These are phyloP conservation scores for Paratrypauchen microcephalus DNA, from an alignment of 2,797 vertebrate genomes.

Conservation along the genomic window DNA sequence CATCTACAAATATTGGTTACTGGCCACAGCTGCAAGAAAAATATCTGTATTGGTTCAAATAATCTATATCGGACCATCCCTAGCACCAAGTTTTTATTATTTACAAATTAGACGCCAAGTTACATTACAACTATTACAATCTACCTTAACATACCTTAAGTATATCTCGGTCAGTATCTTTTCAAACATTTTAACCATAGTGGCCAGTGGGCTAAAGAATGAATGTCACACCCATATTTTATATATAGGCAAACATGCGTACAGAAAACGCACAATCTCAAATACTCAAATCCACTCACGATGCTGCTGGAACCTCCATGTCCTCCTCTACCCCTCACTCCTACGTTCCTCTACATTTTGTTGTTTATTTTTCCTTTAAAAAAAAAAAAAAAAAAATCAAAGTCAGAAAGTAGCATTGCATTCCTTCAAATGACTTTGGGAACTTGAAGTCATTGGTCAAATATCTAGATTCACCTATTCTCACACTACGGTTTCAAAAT, in stretches of 20 bases:
- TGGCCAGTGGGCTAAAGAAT: neutral
- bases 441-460: slow-evolving; percentile 51
- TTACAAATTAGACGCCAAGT: neutral
- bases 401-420: slow-evolving; percentile 65
- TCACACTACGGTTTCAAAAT: slow-evolving; percentile 38
- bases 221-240: neutral
- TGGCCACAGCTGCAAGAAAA: no score
- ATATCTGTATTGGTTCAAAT: no score
- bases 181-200: neutral
- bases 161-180: neutral
- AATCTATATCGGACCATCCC: neutral
- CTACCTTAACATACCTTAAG: neutral
- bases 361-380: slow-evolving; percentile 40
- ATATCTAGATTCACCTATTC: slow-evolving; percentile 30
- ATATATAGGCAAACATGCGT: neutral
- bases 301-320: slow-evolving; percentile 76
- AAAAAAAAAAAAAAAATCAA: no score
- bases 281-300: slow-evolving; percentile 37
- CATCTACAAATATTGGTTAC: no score
- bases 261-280: slow-evolving; percentile 9
- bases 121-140: neutral
- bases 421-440: slow-evolving; percentile 49
- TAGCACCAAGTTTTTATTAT: neutral
- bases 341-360: slow-evolving; percentile 57
- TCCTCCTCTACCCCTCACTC: slow-evolving; percentile 62